Percentiles rank a stretch among this genome's conserved stretches.
Evolutionary conservation across 1,140 invertebrate species (phyloP).

Genomic region (Tetragonula clypearis): DNA sequence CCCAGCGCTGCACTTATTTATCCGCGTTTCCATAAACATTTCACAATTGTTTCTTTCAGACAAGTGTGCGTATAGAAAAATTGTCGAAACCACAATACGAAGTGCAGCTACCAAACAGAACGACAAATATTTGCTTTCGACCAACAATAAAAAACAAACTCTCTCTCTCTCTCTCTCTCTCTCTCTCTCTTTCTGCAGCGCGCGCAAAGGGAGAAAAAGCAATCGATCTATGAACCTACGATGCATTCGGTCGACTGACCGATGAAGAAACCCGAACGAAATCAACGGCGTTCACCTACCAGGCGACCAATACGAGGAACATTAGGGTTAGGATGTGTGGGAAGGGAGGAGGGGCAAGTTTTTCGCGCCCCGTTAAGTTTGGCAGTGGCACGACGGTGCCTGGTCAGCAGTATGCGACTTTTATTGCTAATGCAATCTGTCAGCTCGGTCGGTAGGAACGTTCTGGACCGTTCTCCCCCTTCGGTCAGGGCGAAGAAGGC

Average conservation of each 20-base stretch:
- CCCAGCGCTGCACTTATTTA: neutral
- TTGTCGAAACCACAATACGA: neutral
- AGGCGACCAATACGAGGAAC: neutral
- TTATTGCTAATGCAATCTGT: conserved; percentile 69
- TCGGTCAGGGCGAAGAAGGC: neutral
- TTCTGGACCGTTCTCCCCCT: neutral
- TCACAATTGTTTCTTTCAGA: neutral
- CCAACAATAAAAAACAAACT: too few relatives aligned
- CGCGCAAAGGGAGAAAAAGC: neutral
- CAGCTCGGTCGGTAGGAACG: conserved; percentile 36
- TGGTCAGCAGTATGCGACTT: conserved; percentile 48
- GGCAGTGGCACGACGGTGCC: neutral
- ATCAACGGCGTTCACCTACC: neutral
- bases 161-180: neutral
- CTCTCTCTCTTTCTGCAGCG: too few relatives aligned
- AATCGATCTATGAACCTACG: neutral
- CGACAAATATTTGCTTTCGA: neutral
- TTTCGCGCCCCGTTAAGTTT: conserved; percentile 64
- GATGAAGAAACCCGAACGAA: neutral
- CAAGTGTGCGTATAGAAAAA: neutral
- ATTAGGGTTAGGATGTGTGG: neutral
- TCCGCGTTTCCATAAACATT: neutral
- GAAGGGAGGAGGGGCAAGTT: conserved; percentile 52
- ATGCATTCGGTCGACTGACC: neutral
- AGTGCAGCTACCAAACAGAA: neutral